phyloP scores from a whole-genome alignment of 2,888 invertebrate genomes.

The Xanthia togata region DNA sequence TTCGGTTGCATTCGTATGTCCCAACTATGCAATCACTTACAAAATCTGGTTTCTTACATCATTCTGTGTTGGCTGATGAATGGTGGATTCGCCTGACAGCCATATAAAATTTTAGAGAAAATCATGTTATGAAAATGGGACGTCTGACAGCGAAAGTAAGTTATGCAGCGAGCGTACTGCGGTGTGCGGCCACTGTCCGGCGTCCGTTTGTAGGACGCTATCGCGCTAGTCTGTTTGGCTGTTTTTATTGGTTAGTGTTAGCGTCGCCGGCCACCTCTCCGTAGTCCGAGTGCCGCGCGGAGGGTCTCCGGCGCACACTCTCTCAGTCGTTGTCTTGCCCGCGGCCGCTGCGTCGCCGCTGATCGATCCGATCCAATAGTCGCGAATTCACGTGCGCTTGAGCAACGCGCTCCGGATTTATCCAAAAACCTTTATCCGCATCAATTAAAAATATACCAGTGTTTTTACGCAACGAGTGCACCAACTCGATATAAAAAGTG shows the following conservation, averaged over 20 bases:
- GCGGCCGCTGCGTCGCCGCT: conserved; percentile 35
- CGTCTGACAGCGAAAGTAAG: conserved; percentile 83
- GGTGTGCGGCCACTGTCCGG: conserved; percentile 65
- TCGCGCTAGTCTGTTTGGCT: conserved; percentile 66
- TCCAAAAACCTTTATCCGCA: conserved; percentile 45
- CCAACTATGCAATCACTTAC: conserved; percentile 20
- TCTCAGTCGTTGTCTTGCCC: conserved; percentile 65
- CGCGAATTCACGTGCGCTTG: conserved; percentile 70
- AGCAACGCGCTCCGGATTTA: conserved; percentile 61
- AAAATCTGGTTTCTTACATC: conserved; percentile 47
- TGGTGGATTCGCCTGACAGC: conserved; percentile 15
- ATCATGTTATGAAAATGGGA: conserved; percentile 75
- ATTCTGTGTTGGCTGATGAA: conserved; percentile 32
- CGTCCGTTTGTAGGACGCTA: conserved; percentile 83
- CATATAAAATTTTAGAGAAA: conserved; percentile 63
- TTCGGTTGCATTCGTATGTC: conserved; percentile 16
- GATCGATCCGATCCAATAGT: conserved; percentile 40
- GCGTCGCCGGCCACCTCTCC: conserved; percentile 59
- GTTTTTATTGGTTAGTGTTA: conserved; percentile 71
- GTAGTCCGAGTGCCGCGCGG: conserved; percentile 62
- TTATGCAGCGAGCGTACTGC: conserved; percentile 69
- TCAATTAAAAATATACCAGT: conserved; percentile 26
- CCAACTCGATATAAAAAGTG: conserved; percentile 56
- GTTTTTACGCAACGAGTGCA: conserved; percentile 39
- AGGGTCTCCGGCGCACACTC: conserved; percentile 64